Percentiles rank a stretch among this genome's conserved stretches.
Conservation (phyloP, 2,113 vertebrate genomes). For the Irena cyanogastra region DNA sequence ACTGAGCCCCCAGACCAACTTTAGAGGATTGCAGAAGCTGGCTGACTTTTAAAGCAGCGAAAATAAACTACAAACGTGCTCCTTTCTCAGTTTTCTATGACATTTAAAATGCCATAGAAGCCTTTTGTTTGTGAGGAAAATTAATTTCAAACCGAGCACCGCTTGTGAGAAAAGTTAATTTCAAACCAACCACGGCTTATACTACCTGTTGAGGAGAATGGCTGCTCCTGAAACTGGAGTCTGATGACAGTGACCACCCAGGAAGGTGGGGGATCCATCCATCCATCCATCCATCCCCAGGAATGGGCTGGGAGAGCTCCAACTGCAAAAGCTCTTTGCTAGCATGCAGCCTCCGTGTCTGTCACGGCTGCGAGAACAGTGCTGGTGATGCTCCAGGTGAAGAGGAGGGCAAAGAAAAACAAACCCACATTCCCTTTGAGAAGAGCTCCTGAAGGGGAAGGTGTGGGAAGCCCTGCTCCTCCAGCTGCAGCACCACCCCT, state of each 20-base stretch:
- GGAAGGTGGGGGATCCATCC: not conserved
- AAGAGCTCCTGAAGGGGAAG: slow-evolving; percentile 17
- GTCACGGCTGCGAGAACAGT: not conserved
- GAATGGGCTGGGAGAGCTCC: not conserved
- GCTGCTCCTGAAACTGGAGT: not conserved
- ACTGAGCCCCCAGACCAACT: not conserved
- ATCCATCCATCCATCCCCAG: not conserved
- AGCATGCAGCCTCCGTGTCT: not conserved
- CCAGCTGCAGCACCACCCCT: slow-evolving; percentile 21
- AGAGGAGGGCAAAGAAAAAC: slow-evolving; percentile 1
- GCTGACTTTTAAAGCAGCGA: not conserved
- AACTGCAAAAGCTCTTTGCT: not conserved
- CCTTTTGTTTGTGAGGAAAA: not conserved
- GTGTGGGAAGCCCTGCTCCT: slow-evolving; percentile 32
- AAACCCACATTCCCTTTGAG: not conserved
- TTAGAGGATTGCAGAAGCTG: not conserved
- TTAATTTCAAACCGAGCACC: not conserved
- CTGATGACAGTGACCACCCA: not conserved
- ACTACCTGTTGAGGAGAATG: not conserved
- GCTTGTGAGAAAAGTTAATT: not conserved
- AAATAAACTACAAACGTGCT: not conserved
- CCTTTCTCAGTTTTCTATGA: not conserved
- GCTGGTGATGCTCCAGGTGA: slow-evolving; percentile 5
- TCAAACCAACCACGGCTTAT: rapidly evolving
- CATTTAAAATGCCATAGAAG: not conserved